phyloP scores from a whole-genome alignment of 2,888 invertebrate genomes.

The Limnephilus auricula region DNA sequence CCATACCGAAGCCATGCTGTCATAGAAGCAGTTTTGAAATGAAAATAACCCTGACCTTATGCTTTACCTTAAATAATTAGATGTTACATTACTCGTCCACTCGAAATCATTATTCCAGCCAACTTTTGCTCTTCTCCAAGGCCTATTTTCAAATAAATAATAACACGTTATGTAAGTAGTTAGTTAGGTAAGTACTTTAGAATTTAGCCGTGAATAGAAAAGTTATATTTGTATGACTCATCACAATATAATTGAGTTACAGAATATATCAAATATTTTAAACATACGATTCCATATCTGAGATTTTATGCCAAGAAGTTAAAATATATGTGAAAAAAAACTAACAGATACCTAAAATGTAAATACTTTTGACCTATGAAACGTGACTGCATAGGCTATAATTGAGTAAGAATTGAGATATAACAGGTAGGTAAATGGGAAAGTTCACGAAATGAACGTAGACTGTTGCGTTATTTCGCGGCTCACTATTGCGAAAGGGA shows the following conservation, averaged over 20 bases:
- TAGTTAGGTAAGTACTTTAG: not conserved
- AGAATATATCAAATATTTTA: not conserved
- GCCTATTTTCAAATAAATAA: not conserved
- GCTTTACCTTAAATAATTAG: not conserved
- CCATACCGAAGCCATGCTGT: not conserved
- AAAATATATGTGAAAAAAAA: not conserved
- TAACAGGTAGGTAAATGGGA: not conserved
- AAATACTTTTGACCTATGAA: no score
- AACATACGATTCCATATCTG: not conserved
- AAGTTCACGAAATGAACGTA: not conserved
- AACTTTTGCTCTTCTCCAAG: not conserved
- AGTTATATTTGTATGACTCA: no score
- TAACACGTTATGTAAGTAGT: not conserved
- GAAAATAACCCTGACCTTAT: not conserved
- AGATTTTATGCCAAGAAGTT: not conserved
- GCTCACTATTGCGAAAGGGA: not conserved
- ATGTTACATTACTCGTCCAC: not conserved
- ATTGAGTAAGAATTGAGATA: not conserved
- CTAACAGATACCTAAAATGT: no score
- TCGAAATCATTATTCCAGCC: not conserved
- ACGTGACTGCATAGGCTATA: not conserved
- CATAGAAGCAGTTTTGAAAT: not conserved
- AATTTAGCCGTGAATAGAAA: not conserved
- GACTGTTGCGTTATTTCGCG: not conserved
- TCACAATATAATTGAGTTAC: not conserved